phyloP scores from a whole-genome alignment of 2,888 invertebrate species.

The Cephus spinipes region DNA sequence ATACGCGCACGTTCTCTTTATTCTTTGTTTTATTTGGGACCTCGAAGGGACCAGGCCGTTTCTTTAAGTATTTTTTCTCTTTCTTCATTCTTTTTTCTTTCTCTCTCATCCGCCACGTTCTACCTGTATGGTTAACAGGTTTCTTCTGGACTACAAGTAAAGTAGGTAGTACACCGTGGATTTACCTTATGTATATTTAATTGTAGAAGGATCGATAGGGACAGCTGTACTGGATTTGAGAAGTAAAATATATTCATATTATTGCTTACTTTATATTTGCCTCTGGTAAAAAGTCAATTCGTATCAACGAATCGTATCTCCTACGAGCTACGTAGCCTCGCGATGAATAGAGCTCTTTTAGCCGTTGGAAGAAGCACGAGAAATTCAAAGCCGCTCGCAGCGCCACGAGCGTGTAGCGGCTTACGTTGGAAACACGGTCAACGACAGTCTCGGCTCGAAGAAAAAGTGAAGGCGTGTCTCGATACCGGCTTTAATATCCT shows the following conservation, averaged over 20 bases:
- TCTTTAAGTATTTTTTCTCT: not conserved
- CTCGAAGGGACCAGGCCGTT: not conserved
- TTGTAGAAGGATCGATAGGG: not conserved
- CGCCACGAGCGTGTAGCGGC: not conserved
- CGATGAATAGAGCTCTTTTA: constrained; percentile 3
- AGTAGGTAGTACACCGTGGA: not conserved
- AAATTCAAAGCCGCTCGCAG: not conserved
- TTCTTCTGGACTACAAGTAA: not conserved
- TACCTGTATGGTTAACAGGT: not conserved
- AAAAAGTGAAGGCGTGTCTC: not conserved
- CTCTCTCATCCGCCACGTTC: not conserved
- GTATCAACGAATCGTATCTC: not conserved
- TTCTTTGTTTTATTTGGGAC: not conserved
- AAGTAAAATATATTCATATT: not conserved
- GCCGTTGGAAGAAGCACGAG: not conserved
- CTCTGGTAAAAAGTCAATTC: not conserved
- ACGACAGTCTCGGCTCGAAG: not conserved
- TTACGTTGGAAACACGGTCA: constrained; percentile 6
- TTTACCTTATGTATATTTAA: not conserved
- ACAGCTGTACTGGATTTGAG: not conserved
- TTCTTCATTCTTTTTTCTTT: not conserved
- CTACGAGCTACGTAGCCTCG: not conserved
- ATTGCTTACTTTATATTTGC: not conserved
- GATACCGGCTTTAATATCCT: not conserved
- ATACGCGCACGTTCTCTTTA: constrained; percentile 31